These are phyloP conservation scores for Stichopus horrens DNA, from an alignment of 53 echinoderm and acorn worm genomes.

Conservation along the genomic window DNA sequence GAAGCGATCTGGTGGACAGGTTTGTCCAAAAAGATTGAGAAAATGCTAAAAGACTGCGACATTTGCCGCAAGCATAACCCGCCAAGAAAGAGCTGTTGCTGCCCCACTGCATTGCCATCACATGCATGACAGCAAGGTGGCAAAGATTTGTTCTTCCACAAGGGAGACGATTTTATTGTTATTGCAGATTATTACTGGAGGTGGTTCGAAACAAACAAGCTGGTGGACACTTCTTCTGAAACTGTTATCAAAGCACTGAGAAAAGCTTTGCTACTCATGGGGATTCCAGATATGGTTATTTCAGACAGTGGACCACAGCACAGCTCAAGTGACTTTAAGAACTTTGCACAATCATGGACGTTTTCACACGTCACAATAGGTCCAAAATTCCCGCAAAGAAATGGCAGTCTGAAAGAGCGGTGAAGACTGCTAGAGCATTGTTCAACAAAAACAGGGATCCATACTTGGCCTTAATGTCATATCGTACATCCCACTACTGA, in stretches of 20 bases:
- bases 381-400: not conserved
- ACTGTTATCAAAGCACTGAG: not conserved
- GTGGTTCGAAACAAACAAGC: not conserved
- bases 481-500: slow-evolving; percentile 17
- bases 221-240: not conserved
- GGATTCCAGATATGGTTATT: slow-evolving; percentile 48
- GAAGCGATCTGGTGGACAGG: slow-evolving; percentile 69
- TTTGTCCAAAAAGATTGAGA: slow-evolving; percentile 48
- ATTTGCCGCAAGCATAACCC: slow-evolving; percentile 30
- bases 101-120: slow-evolving; percentile 36
- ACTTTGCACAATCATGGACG: slow-evolving; percentile 1
- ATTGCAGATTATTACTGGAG: slow-evolving; percentile 61
- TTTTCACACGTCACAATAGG: not conserved
- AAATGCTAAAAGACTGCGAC: slow-evolving; percentile 7
- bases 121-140: slow-evolving; percentile 44
- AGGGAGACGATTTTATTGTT: slow-evolving; percentile 42
- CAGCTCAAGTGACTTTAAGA: not conserved
- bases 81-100: slow-evolving; percentile 31
- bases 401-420: slow-evolving; percentile 66
- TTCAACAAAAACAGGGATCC: slow-evolving; percentile 43
- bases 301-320: slow-evolving; percentile 47
- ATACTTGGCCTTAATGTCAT: slow-evolving; percentile 22
- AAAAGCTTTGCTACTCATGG: slow-evolving; percentile 39
- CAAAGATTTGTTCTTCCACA: slow-evolving; percentile 41
- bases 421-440: slow-evolving; percentile 38